Base-by-base conservation (phyloP, 2,888 invertebrate genomes). In the Eutolmus rufibarbis region DNA sequence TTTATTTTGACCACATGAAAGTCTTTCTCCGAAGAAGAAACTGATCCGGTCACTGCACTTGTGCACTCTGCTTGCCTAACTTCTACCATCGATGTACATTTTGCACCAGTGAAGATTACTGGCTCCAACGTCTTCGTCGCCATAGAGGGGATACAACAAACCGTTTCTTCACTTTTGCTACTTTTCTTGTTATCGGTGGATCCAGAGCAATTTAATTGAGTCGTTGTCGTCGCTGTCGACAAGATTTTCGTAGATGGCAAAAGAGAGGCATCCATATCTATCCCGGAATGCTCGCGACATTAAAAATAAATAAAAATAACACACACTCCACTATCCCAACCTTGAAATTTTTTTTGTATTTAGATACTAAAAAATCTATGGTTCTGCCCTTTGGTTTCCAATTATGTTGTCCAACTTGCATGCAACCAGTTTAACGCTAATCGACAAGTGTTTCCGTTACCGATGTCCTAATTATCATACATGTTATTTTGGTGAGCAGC, bases 1-100 rank as follows among this genome's bases (percentile, higher is more conserved):
- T 92, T 91, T 88, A 92, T 92, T 90, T 91, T 92, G 78, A 92
- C 91, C 89, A 92, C 91, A 90, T 92, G 91, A 89, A 90, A 90
- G 88, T 90, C 88, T 89, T 89, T 89, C 87, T 90, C 82, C 43
- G 31, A 89, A 88, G 88, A 89, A 87, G 89, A 88, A 89, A 90
- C 90, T 90, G 91, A 90, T 91, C 90, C 91, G 90, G 90, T 91
- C 91, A 91, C 89, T 91, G 91, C 91, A 91, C 91, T 91, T 90
- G 90, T 89, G 90, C 90, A 91, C 91, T 91, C 91, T 90, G 90
- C 89, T 89, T 88, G 87, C 51, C 85, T 89, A 76, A 87, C 76
- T 79, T 88, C 87, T n/a, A 89, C 86, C 40, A 78, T 87, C 66
- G 88, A 88, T 43, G 88, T 86, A 66, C 85, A 89, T 82, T 89